phyloP scores from a whole-genome alignment of 1,140 invertebrate genomes.

The Drosophila punjabiensis region DNA sequence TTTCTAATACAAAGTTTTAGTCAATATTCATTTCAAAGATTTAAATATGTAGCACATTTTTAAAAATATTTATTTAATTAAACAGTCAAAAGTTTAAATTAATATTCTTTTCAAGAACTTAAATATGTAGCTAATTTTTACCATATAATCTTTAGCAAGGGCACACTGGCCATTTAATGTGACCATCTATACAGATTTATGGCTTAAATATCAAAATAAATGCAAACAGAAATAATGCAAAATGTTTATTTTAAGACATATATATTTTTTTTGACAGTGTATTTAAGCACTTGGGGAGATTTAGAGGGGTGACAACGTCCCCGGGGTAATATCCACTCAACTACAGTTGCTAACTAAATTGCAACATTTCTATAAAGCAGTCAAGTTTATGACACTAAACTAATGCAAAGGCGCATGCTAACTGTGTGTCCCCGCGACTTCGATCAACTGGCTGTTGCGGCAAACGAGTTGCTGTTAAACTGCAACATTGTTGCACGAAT shows the following conservation, averaged over 20 bases:
- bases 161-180: not conserved
- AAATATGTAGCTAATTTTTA: not conserved
- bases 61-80: no score
- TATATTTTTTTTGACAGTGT: not conserved
- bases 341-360: constrained; percentile 57
- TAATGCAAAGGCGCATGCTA: constrained; percentile 65
- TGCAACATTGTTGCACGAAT: constrained; percentile 71
- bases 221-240: not conserved
- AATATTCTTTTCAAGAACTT: not conserved
- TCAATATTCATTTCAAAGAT: not conserved
- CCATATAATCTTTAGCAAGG: not conserved
- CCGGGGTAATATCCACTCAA: constrained; percentile 14
- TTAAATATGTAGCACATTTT: not conserved
- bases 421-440: constrained; percentile 45
- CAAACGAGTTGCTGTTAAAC: constrained; percentile 57
- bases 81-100: no score
- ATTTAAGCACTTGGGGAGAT: not conserved
- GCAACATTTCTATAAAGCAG: constrained; percentile 71
- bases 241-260: not conserved
- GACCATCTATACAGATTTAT: not conserved
- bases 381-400: constrained; percentile 71
- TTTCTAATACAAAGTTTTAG: no score
- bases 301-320: not conserved
- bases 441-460: constrained; percentile 24
- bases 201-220: no score